Evolutionary conservation across 2,113 vertebrate species (phyloP), one percentile per base, ranked within the genome.

Genomic region (Megaceryle torquata): DNA sequence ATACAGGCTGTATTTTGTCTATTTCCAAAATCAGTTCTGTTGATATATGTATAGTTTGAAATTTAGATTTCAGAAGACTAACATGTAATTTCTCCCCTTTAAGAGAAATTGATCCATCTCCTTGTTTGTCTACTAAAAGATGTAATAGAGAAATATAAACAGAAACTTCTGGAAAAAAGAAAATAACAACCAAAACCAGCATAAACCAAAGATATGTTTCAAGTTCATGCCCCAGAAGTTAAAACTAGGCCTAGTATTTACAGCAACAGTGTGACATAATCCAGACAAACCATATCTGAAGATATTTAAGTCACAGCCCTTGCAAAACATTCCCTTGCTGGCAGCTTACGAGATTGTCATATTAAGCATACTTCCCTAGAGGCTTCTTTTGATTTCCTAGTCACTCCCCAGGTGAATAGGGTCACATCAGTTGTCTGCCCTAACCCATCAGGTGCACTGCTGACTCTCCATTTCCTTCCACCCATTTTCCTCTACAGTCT

Each of bases 41-140:
- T 88, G 35, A 18, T 22, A 18, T 17, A 37, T 28, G 11, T 35
- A 12, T 39, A 35, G 11, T 10, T 33, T 57, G 22, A 69, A 90
- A 46, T 53, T 54, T 37, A 48, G 44, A 80, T 77, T 83, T 74
- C 13, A 11, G 15, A 69, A 69, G 33, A 64, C 3, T 53, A 15
- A 15, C 1, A 0, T 1, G 0, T 22, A 19, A 43, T 64, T 89
- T 43, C 9, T 2, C 5, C 21, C 4, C 4, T 86, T 68, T 68
- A 46, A 72, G 79, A 60, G 2, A 79, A 82, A 68, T 29, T 0
- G 1, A 2, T 26, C 13, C 8, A 13, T 22, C 15, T 70, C 16
- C n/a, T 60, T 26, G 1, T 41, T 75, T 54, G 7, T 59, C 28
- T 79, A 22, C 2, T 2, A 33, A 75, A 93, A 25, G 1, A 46